Evolutionary conservation across 2,113 vertebrate species (phyloP), one percentile per base, ranked within the genome.

Genomic region (Festucalex cinctus): DNA sequence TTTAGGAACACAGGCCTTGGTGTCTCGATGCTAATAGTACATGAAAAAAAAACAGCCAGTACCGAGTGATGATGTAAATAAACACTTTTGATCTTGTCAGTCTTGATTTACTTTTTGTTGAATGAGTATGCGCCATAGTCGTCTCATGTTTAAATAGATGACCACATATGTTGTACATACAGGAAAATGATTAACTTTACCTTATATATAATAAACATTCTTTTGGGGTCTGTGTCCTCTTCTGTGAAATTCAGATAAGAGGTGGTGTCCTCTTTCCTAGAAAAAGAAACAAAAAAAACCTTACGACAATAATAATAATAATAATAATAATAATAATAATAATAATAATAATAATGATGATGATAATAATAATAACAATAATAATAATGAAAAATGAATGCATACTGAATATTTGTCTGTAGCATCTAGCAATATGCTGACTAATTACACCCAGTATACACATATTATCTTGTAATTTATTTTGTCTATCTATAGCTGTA

Each of bases 241-340:
- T 74, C 6, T 64, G 88, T 87, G 65, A 92, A 89, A 51, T 84
- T 85, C n/a, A 92, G 28, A 62, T 87, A 90, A 0, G 44, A 77
- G 16, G 68, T 59, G 22, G 72, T 77, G 9, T 74, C 48, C 12
- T 87, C 73, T 17, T 6, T 63, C 53, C 86, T 86, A 54, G 64
- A 76, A 74, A 61, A 8, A 71, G 41, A 28, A 39, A 61, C 20
- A 39, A 10, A 2, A 70, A 22, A 56, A 69, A 62, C 22, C 4
- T 2, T 32, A 32, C 4, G 4, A 32, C 4, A 32, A 3, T 41
- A 9, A 41, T 41, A 41, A 41, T 41, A 24, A 19, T 68, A n/a
- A n/a, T 32, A 32, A 32, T 32, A 32, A 3, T 41, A 9, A 41
- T 41, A 41, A 41, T 41, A 24, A 19, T 68, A n/a, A n/a, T 32